Evolutionary conservation across 2,113 vertebrate genomes (phyloP).

Genomic region (Eclectus roratus): DNA sequence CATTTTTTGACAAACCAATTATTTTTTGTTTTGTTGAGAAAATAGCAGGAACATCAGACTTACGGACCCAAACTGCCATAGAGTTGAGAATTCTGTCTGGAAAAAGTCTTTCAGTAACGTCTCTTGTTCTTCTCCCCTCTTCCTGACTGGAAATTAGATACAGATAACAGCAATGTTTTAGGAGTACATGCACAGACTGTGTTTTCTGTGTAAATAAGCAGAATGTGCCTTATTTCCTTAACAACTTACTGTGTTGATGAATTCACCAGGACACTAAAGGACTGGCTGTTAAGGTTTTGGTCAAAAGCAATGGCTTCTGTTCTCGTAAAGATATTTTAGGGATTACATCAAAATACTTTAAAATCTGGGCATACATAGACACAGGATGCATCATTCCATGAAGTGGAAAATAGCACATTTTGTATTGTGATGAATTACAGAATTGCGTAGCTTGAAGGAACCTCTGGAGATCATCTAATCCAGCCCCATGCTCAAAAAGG

Average conservation of each 20-base stretch:
- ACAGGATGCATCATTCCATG: not conserved
- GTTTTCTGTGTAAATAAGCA: not conserved
- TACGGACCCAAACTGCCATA: not conserved
- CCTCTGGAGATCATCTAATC: not conserved
- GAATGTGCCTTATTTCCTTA: not conserved
- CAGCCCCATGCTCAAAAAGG: not conserved
- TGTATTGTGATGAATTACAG: not conserved
- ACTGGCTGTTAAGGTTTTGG: not conserved
- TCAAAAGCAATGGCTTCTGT: not conserved
- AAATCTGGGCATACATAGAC: not conserved
- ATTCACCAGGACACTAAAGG: not conserved
- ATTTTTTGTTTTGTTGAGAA: not conserved
- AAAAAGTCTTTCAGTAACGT: not conserved
- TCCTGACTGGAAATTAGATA: not conserved
- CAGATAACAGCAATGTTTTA: not conserved
- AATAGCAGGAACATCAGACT: not conserved
- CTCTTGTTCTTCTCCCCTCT: not conserved
- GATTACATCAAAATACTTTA: not conserved
- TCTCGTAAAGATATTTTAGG: not conserved
- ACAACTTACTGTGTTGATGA: not conserved
- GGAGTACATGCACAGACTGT: rapidly evolving
- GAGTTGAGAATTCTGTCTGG: not conserved
- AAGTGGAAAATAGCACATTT: not conserved
- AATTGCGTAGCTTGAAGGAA: not conserved
- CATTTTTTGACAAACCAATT: not conserved